Evolutionary conservation across 2,113 vertebrate species (phyloP), one percentile per base, ranked within the genome.

Genomic region (Malurus melanocephalus): DNA sequence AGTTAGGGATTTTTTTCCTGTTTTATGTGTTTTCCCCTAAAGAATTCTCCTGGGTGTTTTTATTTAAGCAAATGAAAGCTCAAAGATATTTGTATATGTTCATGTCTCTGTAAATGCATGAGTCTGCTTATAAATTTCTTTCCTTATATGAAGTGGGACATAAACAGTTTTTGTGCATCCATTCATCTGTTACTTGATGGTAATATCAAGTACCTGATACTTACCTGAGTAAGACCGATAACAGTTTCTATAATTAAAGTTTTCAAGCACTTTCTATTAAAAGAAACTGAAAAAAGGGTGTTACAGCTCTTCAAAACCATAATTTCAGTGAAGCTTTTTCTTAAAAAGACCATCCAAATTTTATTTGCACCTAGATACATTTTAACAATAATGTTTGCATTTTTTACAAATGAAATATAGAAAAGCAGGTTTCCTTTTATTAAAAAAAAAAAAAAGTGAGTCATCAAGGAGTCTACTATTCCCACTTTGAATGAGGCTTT

Each of bases 1-100:
- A 75, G 2, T 35, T 56, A 35, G 2, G n/a, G 23, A 3, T 7
- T 40, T 65, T 65, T 65, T 83, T 66, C 43, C 52, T 40, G 51
- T 28, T 71, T 69, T 93, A 60, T 35, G 5, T 93, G 27, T 85
- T 88, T 88, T 69, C 23, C 7, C 30, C 87, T 53, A 61, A 65
- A 73, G 21, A 52, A 59, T 69, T 53, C 46, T 13, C 19, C 16
- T 65, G 38, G 9, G 42, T 81, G 20, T 61, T 92, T 93, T 87
- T 72, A 61, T 84, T 85, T 81, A 88, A 76, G 42, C 13, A 88
- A 80, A 90, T 48, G 45, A 84, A 80, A 93, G 8, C 42, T 87
- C 61, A 53, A 71, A 74, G 27, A 2, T 10, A 26, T 55, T 80
- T 85, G 16, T 80, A 30, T 52, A 28, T 52, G 23, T 60, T 88